Conservation (phyloP, 2,888 invertebrate species). For the Hanleya hanleyi region DNA sequence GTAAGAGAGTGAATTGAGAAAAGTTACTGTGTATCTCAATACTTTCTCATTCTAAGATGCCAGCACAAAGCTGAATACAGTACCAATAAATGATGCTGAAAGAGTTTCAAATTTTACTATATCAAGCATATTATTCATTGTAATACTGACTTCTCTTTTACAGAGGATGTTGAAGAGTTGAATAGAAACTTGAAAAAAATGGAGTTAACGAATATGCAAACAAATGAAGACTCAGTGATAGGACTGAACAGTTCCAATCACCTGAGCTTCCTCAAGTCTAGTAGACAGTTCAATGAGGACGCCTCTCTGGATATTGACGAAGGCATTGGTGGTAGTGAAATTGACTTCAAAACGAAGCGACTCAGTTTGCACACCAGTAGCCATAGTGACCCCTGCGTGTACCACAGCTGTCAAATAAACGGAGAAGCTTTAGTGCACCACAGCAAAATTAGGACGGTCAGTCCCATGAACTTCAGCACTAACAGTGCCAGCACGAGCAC, state of each 20-base stretch:
- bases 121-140: too few species aligned
- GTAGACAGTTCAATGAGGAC: not conserved
- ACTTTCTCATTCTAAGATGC: too few species aligned
- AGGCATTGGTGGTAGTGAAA: slow-evolving; percentile 23
- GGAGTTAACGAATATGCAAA: not conserved
- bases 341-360: slow-evolving; percentile 14
- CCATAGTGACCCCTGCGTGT: slow-evolving; percentile 58
- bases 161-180: slow-evolving; percentile 26
- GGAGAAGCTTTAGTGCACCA: slow-evolving; percentile 8
- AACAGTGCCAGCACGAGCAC: slow-evolving; percentile 52
- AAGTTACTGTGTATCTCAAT: too few species aligned
- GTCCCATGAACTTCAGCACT: slow-evolving; percentile 41
- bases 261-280: not conserved
- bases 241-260: too few species aligned
- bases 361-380: slow-evolving; percentile 29
- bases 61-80: too few species aligned
- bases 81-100: too few species aligned
- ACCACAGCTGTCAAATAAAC: slow-evolving; percentile 43
- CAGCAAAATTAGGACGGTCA: slow-evolving; percentile 29
- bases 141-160: too few species aligned
- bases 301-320: slow-evolving; percentile 15
- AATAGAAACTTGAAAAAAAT: slow-evolving; percentile 15
- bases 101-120: too few species aligned
- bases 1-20: too few species aligned
- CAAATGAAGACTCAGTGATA: not conserved